Conservation (phyloP, 2,888 invertebrate species). For the Cantharis flavilabris region DNA sequence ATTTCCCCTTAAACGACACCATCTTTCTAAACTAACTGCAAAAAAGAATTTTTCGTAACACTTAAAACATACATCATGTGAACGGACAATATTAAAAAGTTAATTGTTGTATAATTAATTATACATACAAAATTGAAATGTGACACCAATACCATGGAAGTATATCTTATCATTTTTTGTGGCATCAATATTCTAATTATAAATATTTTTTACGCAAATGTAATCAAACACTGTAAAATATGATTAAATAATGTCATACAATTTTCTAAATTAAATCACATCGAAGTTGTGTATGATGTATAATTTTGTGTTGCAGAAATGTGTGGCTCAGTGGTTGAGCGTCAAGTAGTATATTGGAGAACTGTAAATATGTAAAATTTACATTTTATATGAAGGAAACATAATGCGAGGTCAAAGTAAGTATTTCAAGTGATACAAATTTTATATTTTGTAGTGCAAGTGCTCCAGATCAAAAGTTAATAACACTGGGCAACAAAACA, state of each 20-base stretch:
- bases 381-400: not conserved
- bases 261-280: not conserved
- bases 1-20: constrained; percentile 92
- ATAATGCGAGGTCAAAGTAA: not conserved
- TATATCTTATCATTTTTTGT: not conserved
- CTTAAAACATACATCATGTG: not conserved
- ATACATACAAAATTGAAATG: not conserved
- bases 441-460: not conserved
- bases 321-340: not conserved
- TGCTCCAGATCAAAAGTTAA: not conserved
- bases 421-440: not conserved
- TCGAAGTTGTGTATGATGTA: not conserved
- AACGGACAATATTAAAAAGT: not conserved
- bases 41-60: constrained; percentile 38
- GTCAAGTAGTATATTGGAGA: not conserved
- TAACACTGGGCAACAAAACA: too few relatives aligned
- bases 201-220: not conserved
- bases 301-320: not conserved
- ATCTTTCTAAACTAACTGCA: constrained; percentile 78
- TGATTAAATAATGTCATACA: not conserved
- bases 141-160: not conserved
- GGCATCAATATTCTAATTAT: not conserved
- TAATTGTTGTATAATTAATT: not conserved
- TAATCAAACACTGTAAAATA: not conserved
- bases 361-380: not conserved